Evolutionary conservation across 2,888 invertebrate genomes (phyloP).

Genomic region (Ceraclea dissimilis): DNA sequence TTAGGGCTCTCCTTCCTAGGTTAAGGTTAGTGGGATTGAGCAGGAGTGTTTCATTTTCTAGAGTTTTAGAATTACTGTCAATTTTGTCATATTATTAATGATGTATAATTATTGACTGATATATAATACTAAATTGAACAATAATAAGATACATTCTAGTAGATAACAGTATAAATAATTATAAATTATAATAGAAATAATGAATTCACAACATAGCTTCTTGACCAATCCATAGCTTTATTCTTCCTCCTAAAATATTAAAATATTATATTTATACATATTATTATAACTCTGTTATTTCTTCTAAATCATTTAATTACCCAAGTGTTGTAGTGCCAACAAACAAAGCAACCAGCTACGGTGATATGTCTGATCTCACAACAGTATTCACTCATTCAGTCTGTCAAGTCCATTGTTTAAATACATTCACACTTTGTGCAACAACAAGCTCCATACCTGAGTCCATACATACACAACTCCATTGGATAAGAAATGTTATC

Average conservation of each 20-base stretch:
- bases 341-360: background rate
- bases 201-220: constrained; percentile 10
- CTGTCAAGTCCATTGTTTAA: too few species aligned
- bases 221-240: constrained; percentile 17
- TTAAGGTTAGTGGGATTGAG: too few species aligned
- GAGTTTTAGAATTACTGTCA: constrained; percentile 1
- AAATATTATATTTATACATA: background rate
- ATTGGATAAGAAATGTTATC: too few species aligned
- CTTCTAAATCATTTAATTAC: background rate
- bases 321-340: background rate
- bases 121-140: background rate
- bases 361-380: too few species aligned
- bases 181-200: constrained; percentile 1
- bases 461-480: too few species aligned
- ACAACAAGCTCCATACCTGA: too few species aligned
- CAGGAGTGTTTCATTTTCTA: too few species aligned
- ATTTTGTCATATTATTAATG: constrained; percentile 1
- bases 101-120: constrained; percentile 3
- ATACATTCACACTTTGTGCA: too few species aligned
- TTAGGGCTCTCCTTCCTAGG: too few species aligned
- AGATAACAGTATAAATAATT: background rate
- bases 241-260: constrained; percentile 1
- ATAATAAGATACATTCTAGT: background rate
- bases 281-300: background rate
- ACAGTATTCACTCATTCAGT: too few species aligned